These are phyloP conservation scores for Calameuta pallipes DNA, from an alignment of 2,888 invertebrate species.

Conservation along the genomic window DNA sequence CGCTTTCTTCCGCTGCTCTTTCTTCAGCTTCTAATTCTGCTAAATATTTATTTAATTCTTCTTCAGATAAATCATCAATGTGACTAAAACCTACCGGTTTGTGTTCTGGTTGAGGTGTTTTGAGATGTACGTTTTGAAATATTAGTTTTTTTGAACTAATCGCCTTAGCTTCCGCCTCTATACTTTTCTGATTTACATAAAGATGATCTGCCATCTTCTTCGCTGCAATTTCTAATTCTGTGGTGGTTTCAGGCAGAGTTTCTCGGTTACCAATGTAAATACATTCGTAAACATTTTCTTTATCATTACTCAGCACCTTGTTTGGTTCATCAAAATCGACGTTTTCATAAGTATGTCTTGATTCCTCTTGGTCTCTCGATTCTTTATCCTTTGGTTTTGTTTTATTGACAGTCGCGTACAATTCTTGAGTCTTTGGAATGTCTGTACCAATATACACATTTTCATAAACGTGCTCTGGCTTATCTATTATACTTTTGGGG, in stretches of 20 bases:
- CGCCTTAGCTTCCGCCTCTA: conserved; percentile 29
- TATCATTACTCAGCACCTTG: conserved; percentile 21
- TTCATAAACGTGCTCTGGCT: conserved; percentile 49
- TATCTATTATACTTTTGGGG: conserved; percentile 31
- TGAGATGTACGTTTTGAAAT: conserved; percentile 27
- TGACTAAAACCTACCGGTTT: conserved; percentile 53
- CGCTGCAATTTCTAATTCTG: conserved; percentile 41
- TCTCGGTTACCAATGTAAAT: conserved; percentile 42
- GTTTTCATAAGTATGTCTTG: conserved; percentile 48
- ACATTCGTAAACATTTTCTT: conserved; percentile 42
- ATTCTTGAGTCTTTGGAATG: conserved; percentile 37
- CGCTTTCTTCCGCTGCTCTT: conserved; percentile 37
- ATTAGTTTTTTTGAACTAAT: conserved; percentile 20
- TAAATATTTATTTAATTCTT: conserved; percentile 63
- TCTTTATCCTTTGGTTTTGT: conserved; percentile 20
- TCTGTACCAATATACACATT: conserved; percentile 50
- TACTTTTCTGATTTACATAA: conserved; percentile 20
- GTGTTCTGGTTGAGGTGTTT: neutral
- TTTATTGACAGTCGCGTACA: conserved; percentile 25
- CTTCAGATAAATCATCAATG: conserved; percentile 61
- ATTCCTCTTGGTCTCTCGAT: conserved; percentile 24
- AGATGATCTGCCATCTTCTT: conserved; percentile 43
- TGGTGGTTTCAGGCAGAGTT: conserved; percentile 37
- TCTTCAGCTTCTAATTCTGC: conserved; percentile 65
- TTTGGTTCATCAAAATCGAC: conserved; percentile 38